Evolutionary conservation across 2,888 invertebrate species (phyloP), one percentile per base, ranked within the genome.

Genomic region (Cheilosia vulpina): DNA sequence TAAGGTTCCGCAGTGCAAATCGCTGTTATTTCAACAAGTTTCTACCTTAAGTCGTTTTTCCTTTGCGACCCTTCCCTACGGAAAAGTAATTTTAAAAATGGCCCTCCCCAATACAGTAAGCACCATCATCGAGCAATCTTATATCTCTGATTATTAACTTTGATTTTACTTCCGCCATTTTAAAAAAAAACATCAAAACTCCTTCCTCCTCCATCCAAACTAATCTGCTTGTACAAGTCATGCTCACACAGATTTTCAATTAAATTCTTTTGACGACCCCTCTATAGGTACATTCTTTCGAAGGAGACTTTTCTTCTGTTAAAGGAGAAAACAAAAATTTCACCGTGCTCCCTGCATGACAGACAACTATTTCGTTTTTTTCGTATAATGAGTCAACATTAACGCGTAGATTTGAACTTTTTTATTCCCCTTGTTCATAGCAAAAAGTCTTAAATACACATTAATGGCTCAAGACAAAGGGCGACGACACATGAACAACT

Each of bases 381-480:
- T 71, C 58, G 62, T 55, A 62, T 78, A 83, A 83, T 83, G 78
- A 83, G 82, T 83, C 82, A 41, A 53, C 81, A 69, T 69, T 69
- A 76, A 65, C 65, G 65, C 57, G 65, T 50, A 53, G 57, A 76
- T 52, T 31, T 24, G 43, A 76, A 62, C 13, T 55, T 38, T 27
- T 43, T 68, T 52, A 50, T 58, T 1, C 34, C 41, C 63, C 21
- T n/a, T 52, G 3, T 50, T 62, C 43, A 34, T 21, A 21, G 24
- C 47, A 38, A 34, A 68, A 66, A 17, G 41, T 43, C 65, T 66
- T 52, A 65, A 76, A 80, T 55, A 76, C 71, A 80, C 65, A 85
- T 72, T 71, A 84, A 68, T 58, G 60, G 58, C 65, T 43, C 57
- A 58, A 75, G 52, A 62, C 55, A 52, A 68, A 68, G 47, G 60